Conservation (phyloP, 2,888 invertebrate species). For the Flexamia atlantica region DNA sequence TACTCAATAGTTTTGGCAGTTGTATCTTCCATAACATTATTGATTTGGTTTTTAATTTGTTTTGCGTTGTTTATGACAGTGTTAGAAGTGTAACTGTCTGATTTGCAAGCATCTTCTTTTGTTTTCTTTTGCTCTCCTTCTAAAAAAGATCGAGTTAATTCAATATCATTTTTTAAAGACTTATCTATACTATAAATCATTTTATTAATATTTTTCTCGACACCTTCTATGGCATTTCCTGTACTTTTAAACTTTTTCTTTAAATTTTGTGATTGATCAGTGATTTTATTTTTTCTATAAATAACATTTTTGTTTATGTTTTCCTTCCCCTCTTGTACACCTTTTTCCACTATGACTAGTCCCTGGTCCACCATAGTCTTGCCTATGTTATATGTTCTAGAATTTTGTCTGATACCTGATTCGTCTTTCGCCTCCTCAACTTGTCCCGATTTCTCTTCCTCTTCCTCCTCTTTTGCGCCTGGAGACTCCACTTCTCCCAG, state of each 20-base stretch:
- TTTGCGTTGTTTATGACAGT: not conserved
- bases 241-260: conserved; percentile 25
- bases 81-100: not conserved
- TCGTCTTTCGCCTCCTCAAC: conserved; percentile 6
- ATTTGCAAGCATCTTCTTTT: conserved; percentile 4
- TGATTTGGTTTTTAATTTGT: not conserved
- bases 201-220: conserved; percentile 38
- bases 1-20: not conserved
- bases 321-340: not conserved
- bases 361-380: not conserved
- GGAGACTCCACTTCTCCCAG: conserved; percentile 58
- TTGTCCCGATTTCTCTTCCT: conserved; percentile 66
- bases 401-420: conserved; percentile 65
- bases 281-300: not conserved
- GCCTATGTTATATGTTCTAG: not conserved
- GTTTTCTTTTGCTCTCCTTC: conserved; percentile 17
- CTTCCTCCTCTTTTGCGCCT: conserved; percentile 20
- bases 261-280: not conserved
- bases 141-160: conserved; percentile 19
- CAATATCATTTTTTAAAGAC: conserved; percentile 34
- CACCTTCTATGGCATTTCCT: conserved; percentile 6
- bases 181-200: conserved; percentile 51
- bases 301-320: not conserved
- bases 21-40: not conserved
- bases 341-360: not conserved